Percentiles rank a stretch among this genome's conserved stretches.
Evolutionary conservation across 2,888 invertebrate species (phyloP).

Genomic region (Chesias legatella): DNA sequence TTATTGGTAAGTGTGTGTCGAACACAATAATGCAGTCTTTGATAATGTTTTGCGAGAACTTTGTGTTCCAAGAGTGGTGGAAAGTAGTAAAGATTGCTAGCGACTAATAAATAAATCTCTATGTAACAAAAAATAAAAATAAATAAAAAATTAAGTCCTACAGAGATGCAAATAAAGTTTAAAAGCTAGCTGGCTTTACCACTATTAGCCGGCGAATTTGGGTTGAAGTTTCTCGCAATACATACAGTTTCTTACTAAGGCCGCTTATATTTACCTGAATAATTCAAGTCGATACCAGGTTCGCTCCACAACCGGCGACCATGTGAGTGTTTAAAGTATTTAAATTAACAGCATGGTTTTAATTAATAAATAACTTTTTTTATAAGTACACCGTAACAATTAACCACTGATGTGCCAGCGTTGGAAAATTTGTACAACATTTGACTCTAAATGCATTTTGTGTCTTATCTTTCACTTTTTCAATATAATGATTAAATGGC

Average conservation of each 20-base stretch:
- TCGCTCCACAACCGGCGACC: slow-evolving; percentile 33
- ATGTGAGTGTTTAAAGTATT: slow-evolving; percentile 44
- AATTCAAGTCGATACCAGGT: slow-evolving; percentile 36
- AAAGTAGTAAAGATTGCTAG: too few relatives aligned
- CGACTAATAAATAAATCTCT: too few relatives aligned
- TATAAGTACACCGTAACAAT: not conserved
- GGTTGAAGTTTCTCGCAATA: slow-evolving; percentile 35
- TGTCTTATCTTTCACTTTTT: too few relatives aligned
- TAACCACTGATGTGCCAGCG: not conserved
- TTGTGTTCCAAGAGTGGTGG: slow-evolving; percentile 15
- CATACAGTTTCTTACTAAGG: slow-evolving; percentile 37
- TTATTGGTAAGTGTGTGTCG: slow-evolving; percentile 38
- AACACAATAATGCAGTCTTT: slow-evolving; percentile 61
- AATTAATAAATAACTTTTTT: slow-evolving; percentile 10
- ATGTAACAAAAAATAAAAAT: too few relatives aligned
- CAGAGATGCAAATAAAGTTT: not conserved
- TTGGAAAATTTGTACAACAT: too few relatives aligned
- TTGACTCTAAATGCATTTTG: too few relatives aligned
- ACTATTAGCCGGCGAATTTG: not conserved
- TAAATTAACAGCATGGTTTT: slow-evolving; percentile 43
- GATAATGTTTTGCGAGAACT: slow-evolving; percentile 35
- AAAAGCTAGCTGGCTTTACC: slow-evolving; percentile 1
- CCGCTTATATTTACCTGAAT: slow-evolving; percentile 40
- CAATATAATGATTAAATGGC: too few relatives aligned
- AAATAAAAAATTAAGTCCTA: too few relatives aligned